Evolutionary conservation across 1,140 invertebrate species (phyloP), one percentile per base, ranked within the genome.

Genomic region (Tribolium madens): DNA sequence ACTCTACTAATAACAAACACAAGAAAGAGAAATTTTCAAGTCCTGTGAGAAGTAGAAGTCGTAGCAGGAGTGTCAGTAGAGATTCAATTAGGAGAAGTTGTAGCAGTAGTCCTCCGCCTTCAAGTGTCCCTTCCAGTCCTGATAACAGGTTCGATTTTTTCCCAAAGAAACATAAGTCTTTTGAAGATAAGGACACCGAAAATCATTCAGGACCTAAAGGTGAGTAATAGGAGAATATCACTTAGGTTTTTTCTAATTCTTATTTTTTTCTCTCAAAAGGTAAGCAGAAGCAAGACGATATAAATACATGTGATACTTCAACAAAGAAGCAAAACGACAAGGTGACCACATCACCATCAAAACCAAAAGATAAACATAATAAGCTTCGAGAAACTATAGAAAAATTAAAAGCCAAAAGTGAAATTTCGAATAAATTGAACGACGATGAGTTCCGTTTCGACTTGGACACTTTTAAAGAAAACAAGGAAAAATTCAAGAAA

Each of bases 361-460:
- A 78, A 87, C 87, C 82, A 73, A 89, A 89, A 83, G 89, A 89
- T 31, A 90, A 89, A 83, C 89, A 89, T 82, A 86, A 87, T 68
- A 90, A 90, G 78, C 78, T 89, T 36, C 85, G 87, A 60, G 89
- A 90, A 84, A 90, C 89, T 4, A 90, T 90, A 47, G 91, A 92
- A 82, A 92, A 91, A 80, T 79, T 92, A 14, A 92, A 92, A 85
- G 87, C 89, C 1, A 90, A 90, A 82, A 90, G 87, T 83, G 90
- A 91, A 81, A 84, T 87, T 12, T 86, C 86, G 85, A 90, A 84
- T 5, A 78, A 80, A 64, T 5, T 81, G 1, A 81, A 72, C 52
- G 76, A 73, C 17, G 52, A 72, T 1, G 64, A 81, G 31, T 69
- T 60, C 21, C 76, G 80, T 36, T 79, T 80, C 33, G 79, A 81